Base-by-base conservation (phyloP, 2,113 vertebrate genomes). In the Pyxicephalus adspersus region DNA sequence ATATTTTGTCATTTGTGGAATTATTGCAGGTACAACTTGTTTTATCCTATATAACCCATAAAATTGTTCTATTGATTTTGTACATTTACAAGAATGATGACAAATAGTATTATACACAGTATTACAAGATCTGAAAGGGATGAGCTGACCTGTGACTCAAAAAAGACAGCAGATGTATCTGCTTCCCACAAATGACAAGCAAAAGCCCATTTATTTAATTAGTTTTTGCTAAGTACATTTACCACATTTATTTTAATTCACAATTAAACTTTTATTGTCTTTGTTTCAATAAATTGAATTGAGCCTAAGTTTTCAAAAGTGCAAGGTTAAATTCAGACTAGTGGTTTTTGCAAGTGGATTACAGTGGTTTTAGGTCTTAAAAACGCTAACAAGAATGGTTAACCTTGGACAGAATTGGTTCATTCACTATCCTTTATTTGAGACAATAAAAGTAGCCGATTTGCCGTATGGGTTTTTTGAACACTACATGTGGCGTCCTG, bases 71-170 rank as follows among this genome's bases (percentile, higher is more conserved):
- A 38, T 38, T 38, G 38, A 38, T 38, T 38, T 38, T 38, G 38
- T 9, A 38, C 65, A 68, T 25, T 18, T 52, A 52, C 26, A 45
- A 45, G 51, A 68, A 52, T 68, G 16, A 25, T 50, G 65, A 45
- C 34, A 67, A 45, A 50, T 67, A 22, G 17, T 64, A 7, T 64
- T 51, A 68, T 68, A 16, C 16, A 68, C 51, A 51, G 17, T 17
- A 7, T 23, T 38, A 50, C 65, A 5, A 51, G 23, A 25, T 51
- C 26, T 51, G 2, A 68, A 68, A 68, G 2, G 51, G 22, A 22
- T 68, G 65, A 68, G 38, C 38, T 68, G 66, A 68, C 38, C 45
- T 52, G 66, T 68, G 66, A 50, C 38, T 68, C 38, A 51, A 20
- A 67, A 9, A 65, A 67, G 20, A 67, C 31, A 67, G 34, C 18